phyloP scores from a whole-genome alignment of 64 coral and sea anemone genomes.

The Montipora capricornis region DNA sequence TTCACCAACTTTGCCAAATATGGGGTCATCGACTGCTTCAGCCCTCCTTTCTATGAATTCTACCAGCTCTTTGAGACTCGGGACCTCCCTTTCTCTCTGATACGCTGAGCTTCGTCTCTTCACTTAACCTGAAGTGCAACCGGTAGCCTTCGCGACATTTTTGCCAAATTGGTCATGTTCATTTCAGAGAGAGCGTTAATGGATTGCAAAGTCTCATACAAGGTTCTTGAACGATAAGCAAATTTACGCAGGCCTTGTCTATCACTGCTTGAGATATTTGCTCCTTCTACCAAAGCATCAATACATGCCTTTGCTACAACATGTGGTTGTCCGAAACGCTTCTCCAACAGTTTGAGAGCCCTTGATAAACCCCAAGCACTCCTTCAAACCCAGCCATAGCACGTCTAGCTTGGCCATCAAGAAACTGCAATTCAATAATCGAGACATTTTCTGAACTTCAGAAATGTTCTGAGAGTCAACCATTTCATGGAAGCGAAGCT shows the following conservation, averaged over 20 bases:
- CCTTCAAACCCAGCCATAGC: conserved; percentile 24
- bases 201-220: too few relatives aligned
- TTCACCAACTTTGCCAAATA: too few relatives aligned
- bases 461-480: conserved; percentile 43
- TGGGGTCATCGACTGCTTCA: too few relatives aligned
- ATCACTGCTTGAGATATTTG: too few relatives aligned
- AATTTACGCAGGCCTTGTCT: conserved; percentile 29
- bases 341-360: conserved; percentile 54
- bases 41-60: too few relatives aligned
- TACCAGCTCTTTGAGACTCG: too few relatives aligned
- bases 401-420: conserved; percentile 52
- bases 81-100: too few relatives aligned
- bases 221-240: conserved; percentile 60
- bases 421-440: conserved; percentile 54
- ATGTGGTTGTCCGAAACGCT: conserved; percentile 75
- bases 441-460: conserved; percentile 55
- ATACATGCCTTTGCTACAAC: conserved; percentile 77
- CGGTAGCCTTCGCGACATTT: too few relatives aligned
- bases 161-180: too few relatives aligned
- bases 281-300: conserved; percentile 69
- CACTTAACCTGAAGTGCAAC: too few relatives aligned
- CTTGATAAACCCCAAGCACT: conserved; percentile 19
- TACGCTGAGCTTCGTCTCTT: too few relatives aligned
- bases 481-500: conserved; percentile 66
- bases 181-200: too few relatives aligned